Evolutionary conservation across 1,140 invertebrate genomes (phyloP).

Genomic region (Apis cerana): DNA sequence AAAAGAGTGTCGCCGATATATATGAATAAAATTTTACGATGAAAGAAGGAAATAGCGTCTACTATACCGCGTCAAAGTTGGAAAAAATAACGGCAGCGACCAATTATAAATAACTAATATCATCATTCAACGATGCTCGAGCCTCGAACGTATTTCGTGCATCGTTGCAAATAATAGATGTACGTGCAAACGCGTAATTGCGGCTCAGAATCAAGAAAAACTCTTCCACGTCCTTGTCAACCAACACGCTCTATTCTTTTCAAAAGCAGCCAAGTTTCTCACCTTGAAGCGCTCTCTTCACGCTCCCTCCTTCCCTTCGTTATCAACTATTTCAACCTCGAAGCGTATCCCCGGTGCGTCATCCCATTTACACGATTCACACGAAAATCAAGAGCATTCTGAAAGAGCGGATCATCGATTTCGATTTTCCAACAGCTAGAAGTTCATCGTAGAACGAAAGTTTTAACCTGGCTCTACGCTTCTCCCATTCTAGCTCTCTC

Average conservation of each 20-base stretch:
- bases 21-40: too few species aligned
- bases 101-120: conserved; percentile 16
- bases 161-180: conserved; percentile 49
- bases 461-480: neutral
- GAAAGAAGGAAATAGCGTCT: too few species aligned
- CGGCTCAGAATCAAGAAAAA: conserved; percentile 53
- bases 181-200: conserved; percentile 49
- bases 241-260: conserved; percentile 47
- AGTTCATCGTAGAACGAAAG: neutral
- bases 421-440: neutral
- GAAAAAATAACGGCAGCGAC: neutral
- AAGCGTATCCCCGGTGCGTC: neutral
- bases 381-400: conserved; percentile 29
- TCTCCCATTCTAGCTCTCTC: neutral
- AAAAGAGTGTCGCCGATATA: too few species aligned
- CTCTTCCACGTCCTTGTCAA: conserved; percentile 52
- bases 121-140: conserved; percentile 48
- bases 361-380: conserved; percentile 3
- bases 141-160: conserved; percentile 19
- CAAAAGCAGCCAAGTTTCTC: neutral
- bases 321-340: neutral
- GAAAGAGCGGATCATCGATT: conserved; percentile 2
- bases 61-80: too few species aligned
- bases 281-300: neutral
- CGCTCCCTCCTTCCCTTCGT: neutral